Base-by-base conservation (phyloP, 2,113 vertebrate genomes). In the Laticauda laticaudata region DNA sequence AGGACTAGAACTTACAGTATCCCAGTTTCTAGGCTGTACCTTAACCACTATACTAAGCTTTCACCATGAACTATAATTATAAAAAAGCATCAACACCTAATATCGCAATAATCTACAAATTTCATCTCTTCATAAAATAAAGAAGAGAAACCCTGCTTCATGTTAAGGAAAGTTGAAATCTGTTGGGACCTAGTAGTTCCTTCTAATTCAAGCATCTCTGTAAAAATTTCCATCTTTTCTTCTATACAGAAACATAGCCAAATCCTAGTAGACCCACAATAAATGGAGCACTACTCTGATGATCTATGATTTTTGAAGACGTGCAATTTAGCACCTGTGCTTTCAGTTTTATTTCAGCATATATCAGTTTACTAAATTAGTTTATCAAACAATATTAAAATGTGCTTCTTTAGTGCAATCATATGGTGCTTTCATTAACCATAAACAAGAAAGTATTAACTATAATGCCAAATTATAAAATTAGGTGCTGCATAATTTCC, bases 381-480 rank as follows among this genome's bases (percentile, higher is more conserved):
- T 94, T 96, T 86, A 94, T 91, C 94, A 97, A 97, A 95, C 92
- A 64, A 56, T 94, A 95, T 20, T 51, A 89, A 92, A 95, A 95
- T 23, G 20, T 57, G 56, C 21, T 57, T 57, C 21, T 57, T 57
- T 57, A 23, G 56, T 57, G 56, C 53, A 91, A 45, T 94, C 94
- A 90, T 75, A 91, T 93, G 92, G 56, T 93, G 34, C 14, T 94
- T 94, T 91, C 92, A 86, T 93, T 94, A 96, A 94, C 59, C 55
- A 56, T 56, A 39, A 81, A 95, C 56, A 94, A 93, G 94, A 88
- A 55, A 94, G 95, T 54, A 57, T 93, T 90, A 97, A 85, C 69
- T 93, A 95, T 97, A 95, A 97, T 96, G 96, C 95, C 97, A 97
- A n/a, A n/a, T n/a, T n/a, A n/a, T n/a, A 93, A 97, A 97, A 98